phyloP scores from a whole-genome alignment of 1,140 invertebrate genomes.

The Drosophila sucinea region DNA sequence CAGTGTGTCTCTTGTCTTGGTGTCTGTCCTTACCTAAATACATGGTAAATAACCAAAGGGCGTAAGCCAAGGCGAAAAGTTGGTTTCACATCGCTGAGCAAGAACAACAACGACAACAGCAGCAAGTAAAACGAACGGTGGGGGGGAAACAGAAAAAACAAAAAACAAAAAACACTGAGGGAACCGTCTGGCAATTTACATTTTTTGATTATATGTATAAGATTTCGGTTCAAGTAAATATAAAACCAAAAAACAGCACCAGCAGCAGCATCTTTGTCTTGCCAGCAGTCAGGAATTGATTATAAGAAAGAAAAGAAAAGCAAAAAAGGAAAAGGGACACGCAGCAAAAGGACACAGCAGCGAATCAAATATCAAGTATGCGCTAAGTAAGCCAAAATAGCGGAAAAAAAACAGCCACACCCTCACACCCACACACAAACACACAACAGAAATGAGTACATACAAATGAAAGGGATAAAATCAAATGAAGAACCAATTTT shows the following conservation, averaged over 20 bases:
- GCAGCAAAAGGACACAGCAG: conserved; percentile 35
- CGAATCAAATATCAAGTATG: conserved; percentile 56
- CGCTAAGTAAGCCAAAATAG: conserved; percentile 38
- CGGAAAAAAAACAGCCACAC: neutral
- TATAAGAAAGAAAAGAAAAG: conserved; percentile 13
- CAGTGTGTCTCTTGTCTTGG: neutral
- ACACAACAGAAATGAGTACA: conserved; percentile 13
- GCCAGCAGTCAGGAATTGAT: conserved; percentile 12
- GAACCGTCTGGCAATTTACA: conserved; percentile 56
- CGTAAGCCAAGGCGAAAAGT: conserved; percentile 58
- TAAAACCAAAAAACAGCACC: conserved; percentile 21
- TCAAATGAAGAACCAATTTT: conserved; percentile 19
- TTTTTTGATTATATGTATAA: conserved; percentile 66
- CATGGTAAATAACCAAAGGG: conserved; percentile 30
- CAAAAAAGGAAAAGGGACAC: conserved; percentile 28
- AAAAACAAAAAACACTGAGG: neutral
- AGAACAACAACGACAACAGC: conserved; percentile 33
- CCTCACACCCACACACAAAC: neutral
- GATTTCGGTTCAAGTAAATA: conserved; percentile 67
- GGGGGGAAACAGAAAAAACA: neutral
- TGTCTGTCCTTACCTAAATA: conserved; percentile 48
- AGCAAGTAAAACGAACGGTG: conserved; percentile 9
- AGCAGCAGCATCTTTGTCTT: neutral
- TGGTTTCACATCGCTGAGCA: conserved; percentile 60
- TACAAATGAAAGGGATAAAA: conserved; percentile 59